Evolutionary conservation across 23 tunicate species (phyloP), one percentile per base, ranked within the genome.

Genomic region (Clavelina lepadiformis): DNA sequence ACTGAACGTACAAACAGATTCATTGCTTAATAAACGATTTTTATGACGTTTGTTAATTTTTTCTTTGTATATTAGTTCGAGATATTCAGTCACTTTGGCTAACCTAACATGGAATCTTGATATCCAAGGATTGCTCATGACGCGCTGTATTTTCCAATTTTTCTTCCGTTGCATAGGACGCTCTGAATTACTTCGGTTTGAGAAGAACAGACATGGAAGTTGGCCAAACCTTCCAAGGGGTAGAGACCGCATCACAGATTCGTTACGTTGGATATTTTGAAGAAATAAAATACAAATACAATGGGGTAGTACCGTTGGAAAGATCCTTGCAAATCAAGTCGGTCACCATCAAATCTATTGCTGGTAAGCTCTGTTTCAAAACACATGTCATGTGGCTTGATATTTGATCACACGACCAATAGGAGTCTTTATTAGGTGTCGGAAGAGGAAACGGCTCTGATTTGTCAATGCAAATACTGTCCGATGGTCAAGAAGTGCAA

Each of bases 181-280:
- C 94, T 7, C 51, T 93, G 26, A 63, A 69, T 32, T 81, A 79
- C 63, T 93, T 93, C 58, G 99, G 99, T 11, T 41, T 73, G 8
- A 78, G 99, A 25, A 65, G 99, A 19, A 93, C 99, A 15, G 99
- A 93, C 33, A 33, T 85, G 32, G 79, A 79, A 33, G 82, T 72
- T 5, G 99, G 94, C 19, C 28, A 65, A 49, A 81, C 88, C 1
- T 93, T 93, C 68, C 99, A 93, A 60, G 99, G 99, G 4, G 99
- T 93, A 8, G 99, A 93, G 65, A 93, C 99, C 18, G 94, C 99
- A 0, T 80, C 91, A 23, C 99, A 93, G 74, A 77, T 87, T 0
- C 79, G 99, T 33, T 93, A 93, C 46, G 99, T 93, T 6, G 93
- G 82, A 6, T 93, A 93, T 57, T 93, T 63, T 71, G 99, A 85